Base-by-base conservation (phyloP, 2,888 invertebrate species). In the Parapristionchus giblindavisi region DNA sequence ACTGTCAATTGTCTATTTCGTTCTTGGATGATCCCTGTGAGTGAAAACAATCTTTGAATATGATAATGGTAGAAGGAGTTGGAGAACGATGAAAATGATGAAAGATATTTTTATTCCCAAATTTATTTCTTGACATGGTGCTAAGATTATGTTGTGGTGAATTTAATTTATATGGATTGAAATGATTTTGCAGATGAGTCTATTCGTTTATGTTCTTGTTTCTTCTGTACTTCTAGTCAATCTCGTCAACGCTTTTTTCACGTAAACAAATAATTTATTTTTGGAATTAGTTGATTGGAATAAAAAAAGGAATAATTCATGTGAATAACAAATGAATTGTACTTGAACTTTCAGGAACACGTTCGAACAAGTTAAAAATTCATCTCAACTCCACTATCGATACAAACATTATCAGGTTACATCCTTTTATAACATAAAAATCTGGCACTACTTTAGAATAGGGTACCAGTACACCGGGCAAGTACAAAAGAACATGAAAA, bases 141-240 rank as follows among this genome's bases (percentile, higher is more conserved):
- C n/a, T n/a, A n/a, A n/a, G n/a, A n/a, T n/a, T n/a, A n/a, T n/a
- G n/a, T n/a, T n/a, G n/a, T n/a, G n/a, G n/a, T n/a, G n/a, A n/a
- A n/a, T n/a, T n/a, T n/a, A n/a, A n/a, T n/a, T n/a, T n/a, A n/a
- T n/a, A n/a, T n/a, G n/a, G n/a, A n/a, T n/a, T n/a, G n/a, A n/a
- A n/a, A n/a, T n/a, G 29, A 6, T 56, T 3, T 34, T 68, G 51
- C 78, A 80, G 17, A 73, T 81, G 0, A 78, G 80, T 24, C 75
- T 81, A 4, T 81, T 81, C 80, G 76, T 77, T 66, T 81, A 81
- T 70, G 80, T 81, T 65, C 51, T 81, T 27, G 79, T 80, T 48
- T 81, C 81, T 0, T 78, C 80, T 70, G 80, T 81, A 6, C 77
- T 81, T 29, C 74, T 81, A 3, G 81, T 81, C 63, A 81, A 81